Conservation (phyloP, 2,888 invertebrate genomes). For the Schrankia costaestrigalis region DNA sequence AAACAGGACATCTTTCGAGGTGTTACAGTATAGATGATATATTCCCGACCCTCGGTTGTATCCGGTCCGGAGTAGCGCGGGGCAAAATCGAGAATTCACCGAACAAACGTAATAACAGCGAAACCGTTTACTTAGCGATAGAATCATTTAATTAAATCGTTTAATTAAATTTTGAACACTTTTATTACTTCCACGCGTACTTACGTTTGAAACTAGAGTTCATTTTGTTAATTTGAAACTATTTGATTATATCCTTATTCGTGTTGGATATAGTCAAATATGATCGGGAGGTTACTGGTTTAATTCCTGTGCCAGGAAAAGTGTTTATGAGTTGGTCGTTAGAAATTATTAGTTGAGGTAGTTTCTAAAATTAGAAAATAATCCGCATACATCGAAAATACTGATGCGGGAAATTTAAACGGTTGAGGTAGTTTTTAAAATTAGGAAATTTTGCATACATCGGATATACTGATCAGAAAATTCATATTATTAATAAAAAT, state of each 20-base stretch:
- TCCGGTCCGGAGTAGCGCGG: constrained; percentile 28
- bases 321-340: too few species aligned
- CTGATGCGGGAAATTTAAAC: too few species aligned
- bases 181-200: constrained; percentile 5
- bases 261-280: neutral
- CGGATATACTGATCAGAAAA: too few species aligned
- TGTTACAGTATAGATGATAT: constrained; percentile 37
- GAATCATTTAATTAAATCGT: constrained; percentile 22
- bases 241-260: neutral
- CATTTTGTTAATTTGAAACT: constrained; percentile 4
- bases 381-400: too few species aligned
- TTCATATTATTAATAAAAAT: too few species aligned
- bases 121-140: constrained; percentile 21
- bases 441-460: too few species aligned
- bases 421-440: too few species aligned
- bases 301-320: too few species aligned
- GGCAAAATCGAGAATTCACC: constrained; percentile 43
- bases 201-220: neutral
- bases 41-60: constrained; percentile 27
- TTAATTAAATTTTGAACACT: constrained; percentile 20
- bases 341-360: too few species aligned
- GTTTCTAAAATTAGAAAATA: too few species aligned
- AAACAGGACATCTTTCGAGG: constrained; percentile 31
- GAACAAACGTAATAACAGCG: constrained; percentile 36
- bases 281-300: too few species aligned